Evolutionary conservation across 2,888 invertebrate genomes (phyloP).

Genomic region (Nebria salina): DNA sequence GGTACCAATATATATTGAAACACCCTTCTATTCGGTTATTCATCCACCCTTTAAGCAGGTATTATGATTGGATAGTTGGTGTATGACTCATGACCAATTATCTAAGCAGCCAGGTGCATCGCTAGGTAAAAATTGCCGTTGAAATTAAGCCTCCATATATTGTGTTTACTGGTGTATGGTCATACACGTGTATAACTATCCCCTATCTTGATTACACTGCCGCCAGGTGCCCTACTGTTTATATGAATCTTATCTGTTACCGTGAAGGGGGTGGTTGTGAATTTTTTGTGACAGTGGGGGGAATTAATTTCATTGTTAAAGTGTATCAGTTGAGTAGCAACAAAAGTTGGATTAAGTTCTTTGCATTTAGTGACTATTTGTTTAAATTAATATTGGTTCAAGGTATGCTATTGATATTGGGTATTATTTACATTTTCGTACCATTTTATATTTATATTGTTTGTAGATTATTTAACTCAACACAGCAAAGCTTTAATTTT

Average conservation of each 20-base stretch:
- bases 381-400: slow-evolving; percentile 10
- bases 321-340: slow-evolving; percentile 38
- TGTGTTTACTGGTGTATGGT: slow-evolving; percentile 21
- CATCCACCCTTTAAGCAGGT: slow-evolving; percentile 52
- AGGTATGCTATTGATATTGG: slow-evolving; percentile 4
- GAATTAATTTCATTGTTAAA: slow-evolving; percentile 40
- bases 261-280: slow-evolving; percentile 25
- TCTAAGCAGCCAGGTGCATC: slow-evolving; percentile 57
- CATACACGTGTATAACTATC: slow-evolving; percentile 17
- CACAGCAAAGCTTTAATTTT: too few relatives aligned
- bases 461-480: too few relatives aligned
- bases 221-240: slow-evolving; percentile 46
- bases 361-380: slow-evolving; percentile 13
- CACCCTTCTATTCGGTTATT: slow-evolving; percentile 52
- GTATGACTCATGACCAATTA: slow-evolving; percentile 55
- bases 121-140: slow-evolving; percentile 32
- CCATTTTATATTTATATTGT: background rate
- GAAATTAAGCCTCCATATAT: slow-evolving; percentile 31
- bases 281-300: slow-evolving; percentile 25
- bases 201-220: slow-evolving; percentile 39
- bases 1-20: slow-evolving; percentile 53
- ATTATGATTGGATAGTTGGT: slow-evolving; percentile 30
- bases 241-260: slow-evolving; percentile 37
- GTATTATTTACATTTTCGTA: background rate
- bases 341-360: slow-evolving; percentile 42